A percentile compares a stretch with the other conserved stretches of the same genome.
Evolutionary conservation across 2,113 vertebrate species (phyloP).

Genomic region (Fregata magnificens): DNA sequence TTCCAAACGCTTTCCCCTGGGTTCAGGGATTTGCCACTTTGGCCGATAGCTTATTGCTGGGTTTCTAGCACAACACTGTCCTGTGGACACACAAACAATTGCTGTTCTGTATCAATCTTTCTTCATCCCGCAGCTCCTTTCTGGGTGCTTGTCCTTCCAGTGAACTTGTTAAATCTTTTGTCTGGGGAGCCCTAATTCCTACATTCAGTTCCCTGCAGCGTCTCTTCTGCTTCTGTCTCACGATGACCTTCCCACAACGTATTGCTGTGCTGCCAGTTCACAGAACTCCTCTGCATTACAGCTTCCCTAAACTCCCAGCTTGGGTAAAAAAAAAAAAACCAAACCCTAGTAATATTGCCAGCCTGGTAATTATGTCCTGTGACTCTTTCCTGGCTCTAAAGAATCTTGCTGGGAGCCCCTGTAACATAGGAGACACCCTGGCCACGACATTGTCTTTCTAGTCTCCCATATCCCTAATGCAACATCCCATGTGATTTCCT

Average conservation of each 20-base stretch:
- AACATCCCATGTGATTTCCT: neutral
- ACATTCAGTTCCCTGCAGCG: neutral
- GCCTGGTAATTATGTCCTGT: neutral
- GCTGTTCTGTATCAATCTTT: neutral
- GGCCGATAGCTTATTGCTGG: neutral
- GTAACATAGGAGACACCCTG: rapidly evolving
- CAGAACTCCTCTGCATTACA: neutral
- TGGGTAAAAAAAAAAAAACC: neutral
- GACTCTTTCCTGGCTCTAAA: neutral
- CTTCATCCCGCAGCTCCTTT: neutral
- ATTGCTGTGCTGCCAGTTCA: neutral
- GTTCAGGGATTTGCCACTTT: neutral
- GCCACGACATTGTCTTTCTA: neutral
- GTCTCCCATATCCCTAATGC: neutral
- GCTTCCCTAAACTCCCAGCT: neutral
- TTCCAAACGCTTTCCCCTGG: neutral
- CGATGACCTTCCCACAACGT: neutral
- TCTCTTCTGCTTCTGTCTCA: neutral
- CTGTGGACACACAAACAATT: neutral
- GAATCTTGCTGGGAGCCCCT: neutral
- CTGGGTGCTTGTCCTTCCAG: neutral
- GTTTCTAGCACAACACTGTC: neutral
- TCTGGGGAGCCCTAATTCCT: neutral
- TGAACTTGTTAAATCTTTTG: neutral
- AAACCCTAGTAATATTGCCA: neutral